These are phyloP conservation scores for Pyrocoelia pectoralis DNA, from an alignment of 2,888 invertebrate genomes.

Conservation along the genomic window DNA sequence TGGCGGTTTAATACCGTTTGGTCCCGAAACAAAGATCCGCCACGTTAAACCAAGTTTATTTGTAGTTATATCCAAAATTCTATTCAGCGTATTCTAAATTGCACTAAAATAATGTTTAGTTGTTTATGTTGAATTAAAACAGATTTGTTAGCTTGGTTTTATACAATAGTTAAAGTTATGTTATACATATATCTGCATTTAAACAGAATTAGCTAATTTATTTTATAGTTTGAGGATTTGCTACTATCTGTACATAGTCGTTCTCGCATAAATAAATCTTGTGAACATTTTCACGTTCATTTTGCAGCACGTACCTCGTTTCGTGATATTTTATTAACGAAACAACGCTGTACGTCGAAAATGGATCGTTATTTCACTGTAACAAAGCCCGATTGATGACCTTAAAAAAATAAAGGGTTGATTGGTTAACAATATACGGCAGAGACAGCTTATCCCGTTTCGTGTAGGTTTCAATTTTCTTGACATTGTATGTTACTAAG, in stretches of 20 bases:
- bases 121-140: constrained; percentile 7
- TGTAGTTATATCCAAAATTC: constrained; percentile 4
- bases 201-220: constrained; percentile 9
- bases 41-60: constrained; percentile 13
- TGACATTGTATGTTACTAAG: too few relatives aligned
- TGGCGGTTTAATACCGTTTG: constrained; percentile 7
- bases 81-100: not conserved
- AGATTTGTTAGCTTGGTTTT: constrained; percentile 5
- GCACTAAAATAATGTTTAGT: constrained; percentile 5
- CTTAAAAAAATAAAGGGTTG: too few relatives aligned
- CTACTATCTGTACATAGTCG: not conserved
- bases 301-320: not conserved
- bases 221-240: not conserved
- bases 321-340: too few relatives aligned
- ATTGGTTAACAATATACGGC: too few relatives aligned
- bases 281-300: not conserved
- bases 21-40: constrained; percentile 11
- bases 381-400: too few relatives aligned
- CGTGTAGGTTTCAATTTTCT: too few relatives aligned
- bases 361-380: too few relatives aligned
- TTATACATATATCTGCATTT: constrained; percentile 1
- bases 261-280: not conserved
- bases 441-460: too few relatives aligned
- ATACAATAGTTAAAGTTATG: constrained; percentile 1
- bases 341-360: too few relatives aligned